phyloP scores from a whole-genome alignment of 1,140 invertebrate genomes.

The Penaeus japonicus region DNA sequence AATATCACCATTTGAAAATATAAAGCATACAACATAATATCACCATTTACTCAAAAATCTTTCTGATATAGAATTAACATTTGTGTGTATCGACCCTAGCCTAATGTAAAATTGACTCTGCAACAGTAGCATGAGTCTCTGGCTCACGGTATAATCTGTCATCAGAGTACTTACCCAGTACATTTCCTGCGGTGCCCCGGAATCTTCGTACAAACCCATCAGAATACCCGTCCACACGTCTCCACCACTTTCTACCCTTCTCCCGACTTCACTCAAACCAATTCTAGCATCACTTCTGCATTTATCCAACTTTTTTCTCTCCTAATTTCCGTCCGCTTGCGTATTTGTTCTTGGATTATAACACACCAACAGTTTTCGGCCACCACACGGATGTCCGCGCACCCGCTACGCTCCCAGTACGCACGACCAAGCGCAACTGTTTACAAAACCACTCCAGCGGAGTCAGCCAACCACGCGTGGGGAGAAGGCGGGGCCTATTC shows the following conservation, averaged over 20 bases:
- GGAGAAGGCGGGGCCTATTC: conserved; percentile 13
- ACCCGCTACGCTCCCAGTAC: conserved; percentile 45
- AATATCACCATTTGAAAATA: too few species aligned
- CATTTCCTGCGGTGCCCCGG: conserved; percentile 51
- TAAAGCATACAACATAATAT: too few species aligned
- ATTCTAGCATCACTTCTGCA: conserved; percentile 51
- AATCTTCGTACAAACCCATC: conserved; percentile 51
- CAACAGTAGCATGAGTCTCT: neutral
- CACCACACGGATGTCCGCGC: conserved; percentile 46
- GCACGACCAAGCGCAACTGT: conserved; percentile 55
- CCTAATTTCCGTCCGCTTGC: conserved; percentile 51
- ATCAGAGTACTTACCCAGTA: conserved; percentile 42
- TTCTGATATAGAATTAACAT: too few species aligned
- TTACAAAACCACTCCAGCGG: conserved; percentile 45
- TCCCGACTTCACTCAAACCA: conserved; percentile 48
- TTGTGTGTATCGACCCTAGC: too few species aligned
- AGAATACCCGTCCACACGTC: neutral
- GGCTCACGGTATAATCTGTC: neutral
- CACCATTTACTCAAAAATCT: too few species aligned
- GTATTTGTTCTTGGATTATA: conserved; percentile 55
- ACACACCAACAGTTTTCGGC: conserved; percentile 55
- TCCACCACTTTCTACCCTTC: conserved; percentile 40
- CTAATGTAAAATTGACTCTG: neutral
- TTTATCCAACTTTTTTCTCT: conserved; percentile 47
- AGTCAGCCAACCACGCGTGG: conserved; percentile 43